Evolutionary conservation across 2,113 vertebrate genomes (phyloP).

Genomic region (Boleophthalmus pectinirostris): DNA sequence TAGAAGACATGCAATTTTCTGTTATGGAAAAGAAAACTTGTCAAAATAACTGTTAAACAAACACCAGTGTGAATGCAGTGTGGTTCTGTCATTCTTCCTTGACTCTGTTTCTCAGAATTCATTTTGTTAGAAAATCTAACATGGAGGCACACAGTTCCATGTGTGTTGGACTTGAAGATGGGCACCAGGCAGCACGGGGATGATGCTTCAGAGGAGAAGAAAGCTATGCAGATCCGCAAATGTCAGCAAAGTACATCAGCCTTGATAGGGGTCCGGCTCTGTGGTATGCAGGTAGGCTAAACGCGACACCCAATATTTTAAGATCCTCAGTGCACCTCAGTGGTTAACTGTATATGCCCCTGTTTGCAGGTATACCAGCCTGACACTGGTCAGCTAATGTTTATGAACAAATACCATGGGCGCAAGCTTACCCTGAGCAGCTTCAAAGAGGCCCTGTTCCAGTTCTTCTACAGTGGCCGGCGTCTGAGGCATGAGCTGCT

Average conservation of each 20-base stretch:
- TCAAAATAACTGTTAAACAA: neutral
- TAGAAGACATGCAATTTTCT: neutral
- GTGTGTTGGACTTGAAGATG: constrained; percentile 97
- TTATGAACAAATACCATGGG: constrained; percentile 97
- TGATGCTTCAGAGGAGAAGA: constrained; percentile 92
- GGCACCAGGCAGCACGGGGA: constrained; percentile 94
- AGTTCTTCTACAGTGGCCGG: constrained; percentile 94
- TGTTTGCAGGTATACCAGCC: constrained; percentile 89
- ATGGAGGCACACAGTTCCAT: constrained; percentile 88
- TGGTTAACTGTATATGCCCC: constrained; percentile 18
- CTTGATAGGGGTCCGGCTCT: constrained; percentile 89
- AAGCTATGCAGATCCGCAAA: constrained; percentile 92
- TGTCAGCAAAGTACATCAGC: constrained; percentile 96
- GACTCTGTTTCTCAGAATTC: constrained; percentile 84
- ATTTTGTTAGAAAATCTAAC: constrained; percentile 96
- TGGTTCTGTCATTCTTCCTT: constrained; percentile 68
- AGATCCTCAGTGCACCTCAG: neutral
- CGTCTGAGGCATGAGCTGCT: constrained; percentile 88
- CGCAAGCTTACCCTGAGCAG: constrained; percentile 89
- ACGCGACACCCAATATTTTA: neutral
- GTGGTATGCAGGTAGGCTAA: constrained; percentile 93
- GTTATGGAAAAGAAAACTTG: neutral
- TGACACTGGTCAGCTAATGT: constrained; percentile 91
- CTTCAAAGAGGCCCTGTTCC: constrained; percentile 95
- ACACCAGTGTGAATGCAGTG: neutral